Base-by-base conservation (phyloP, 2,888 invertebrate genomes). In the Pristionchus mayeri region DNA sequence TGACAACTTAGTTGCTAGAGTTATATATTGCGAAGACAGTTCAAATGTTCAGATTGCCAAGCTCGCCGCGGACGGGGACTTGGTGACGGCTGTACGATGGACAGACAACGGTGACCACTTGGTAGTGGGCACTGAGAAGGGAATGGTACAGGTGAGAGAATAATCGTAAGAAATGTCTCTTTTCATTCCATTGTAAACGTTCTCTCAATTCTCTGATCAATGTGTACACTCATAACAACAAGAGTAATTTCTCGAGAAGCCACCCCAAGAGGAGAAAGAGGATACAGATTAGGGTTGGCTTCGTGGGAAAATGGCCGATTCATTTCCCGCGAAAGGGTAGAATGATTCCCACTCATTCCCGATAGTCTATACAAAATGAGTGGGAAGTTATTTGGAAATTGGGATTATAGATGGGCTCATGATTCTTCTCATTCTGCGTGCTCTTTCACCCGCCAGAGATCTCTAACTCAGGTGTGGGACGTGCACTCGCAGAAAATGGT, bases 11-110 rank as follows among this genome's bases (percentile, higher is more conserved):
- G 24, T 24, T 9, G 13, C 6, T 44, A 6, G 13, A 44, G 44
- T 9, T 13, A 44, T 44, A 13, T 50, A 37, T 27, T 89, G 90
- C 27, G 87, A 94, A 94, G 94, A 98, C 88, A 97, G n/a, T n/a
- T 97, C 44, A 95, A 98, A 92, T 94, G 99, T 52, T 99, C 98
- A 94, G 98, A 99, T 6, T 21, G 3, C 94, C 94, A n/a, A n/a
- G n/a, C n/a, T 99, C 86, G 95, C 95, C 54, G 98, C 98, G 93
- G 96, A 96, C 71, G 89, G 85, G 50, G 98, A 98, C 93, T 96
- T 96, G 9, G 98, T 99, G 50, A 98, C 98, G 6, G 98, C 98
- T 1, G 98, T 99, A 34, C 97, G 98, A 79, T 99, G 99, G 98
- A 97, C 97, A 93, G 98, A 98, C 93, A 95, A 98, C 94, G 98